Evolutionary conservation across 1,140 invertebrate species (phyloP).

Genomic region (Teleopsis dalmanni): DNA sequence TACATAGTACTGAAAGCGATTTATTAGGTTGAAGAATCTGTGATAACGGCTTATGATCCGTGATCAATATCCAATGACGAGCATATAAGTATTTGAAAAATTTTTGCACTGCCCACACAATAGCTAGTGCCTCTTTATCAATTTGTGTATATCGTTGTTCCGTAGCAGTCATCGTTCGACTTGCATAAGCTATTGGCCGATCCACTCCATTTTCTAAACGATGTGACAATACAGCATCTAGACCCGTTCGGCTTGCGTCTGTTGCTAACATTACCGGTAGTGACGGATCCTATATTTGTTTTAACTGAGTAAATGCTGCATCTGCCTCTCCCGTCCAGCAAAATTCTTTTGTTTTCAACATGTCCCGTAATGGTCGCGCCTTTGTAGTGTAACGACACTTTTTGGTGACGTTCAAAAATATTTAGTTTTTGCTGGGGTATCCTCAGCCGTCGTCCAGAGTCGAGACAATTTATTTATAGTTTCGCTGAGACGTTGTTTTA

Average conservation of each 20-base stretch:
- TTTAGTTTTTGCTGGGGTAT: no score
- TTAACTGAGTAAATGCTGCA: not conserved
- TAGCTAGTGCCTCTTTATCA: conserved; percentile 45
- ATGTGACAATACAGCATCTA: conserved; percentile 3
- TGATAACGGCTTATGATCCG: conserved; percentile 46
- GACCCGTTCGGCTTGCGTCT: not conserved
- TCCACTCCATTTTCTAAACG: not conserved
- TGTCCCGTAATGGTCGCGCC: conserved; percentile 1
- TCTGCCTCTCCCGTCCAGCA: not conserved
- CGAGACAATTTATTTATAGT: no score
- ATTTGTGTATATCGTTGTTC: conserved; percentile 45
- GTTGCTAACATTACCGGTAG: conserved; percentile 5
- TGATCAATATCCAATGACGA: conserved; percentile 43
- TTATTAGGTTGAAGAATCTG: conserved; percentile 38
- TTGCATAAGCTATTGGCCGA: conserved; percentile 2
- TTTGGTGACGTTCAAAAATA: no score
- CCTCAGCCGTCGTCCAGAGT: no score
- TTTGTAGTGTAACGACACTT: no score
- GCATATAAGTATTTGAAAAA: conserved; percentile 46
- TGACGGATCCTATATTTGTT: conserved; percentile 1
- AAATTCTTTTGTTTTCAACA: conserved; percentile 4
- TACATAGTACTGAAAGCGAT: conserved; percentile 30
- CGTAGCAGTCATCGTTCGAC: conserved; percentile 28
- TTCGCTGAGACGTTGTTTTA: no score
- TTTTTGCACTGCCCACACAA: conserved; percentile 39